Base-by-base conservation (phyloP, 1,140 invertebrate genomes). In the Pentalonia nigronervosa region DNA sequence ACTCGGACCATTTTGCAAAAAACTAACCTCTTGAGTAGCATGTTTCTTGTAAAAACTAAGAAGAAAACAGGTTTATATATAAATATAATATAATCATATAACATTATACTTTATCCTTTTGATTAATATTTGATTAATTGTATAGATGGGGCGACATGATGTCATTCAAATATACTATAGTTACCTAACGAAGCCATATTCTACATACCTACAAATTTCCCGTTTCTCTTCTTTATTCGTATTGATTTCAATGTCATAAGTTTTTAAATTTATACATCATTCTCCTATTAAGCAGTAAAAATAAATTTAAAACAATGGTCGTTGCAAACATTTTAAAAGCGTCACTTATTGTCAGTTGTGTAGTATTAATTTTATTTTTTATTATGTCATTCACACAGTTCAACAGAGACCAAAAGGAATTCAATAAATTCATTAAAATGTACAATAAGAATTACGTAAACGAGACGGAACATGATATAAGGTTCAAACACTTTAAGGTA, bases 401-500 rank as follows among this genome's bases (percentile, higher is more conserved):
- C 7, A 30, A 45, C 7, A 7, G 25, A 11, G 53, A 67, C 30
- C 34, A 84, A 36, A 56, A 50, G 1, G 25, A 56, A 45, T 93
- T 93, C 36, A 48, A 93, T 41, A 36, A 93, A 30, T 93, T 93
- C 48, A 36, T 84, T 23, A 36, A 34, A 8, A 93, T 20, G 36
- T 93, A 56, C 9, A 93, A 93, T 84, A 93, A 93, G 36, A 93
- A 81, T 86, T 93, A 93, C 81, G 23, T 6, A 14, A 93, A 93
- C 34, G 81, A 21, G 1, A 86, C 91, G 50, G 91, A 93, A 84
- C 91, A 83, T 11, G 45, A 25, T 30, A 9, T 60, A 1, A 93
- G 91, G 25, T 93, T 93, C 23, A 56, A 93, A 86, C 45, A 48
- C 11, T 93, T 93, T 56, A 83, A 93, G 91, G 91, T 93, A 14